These are phyloP conservation scores for Ursus arctos DNA, from an alignment of 2,113 vertebrate species.

Conservation along the genomic window DNA sequence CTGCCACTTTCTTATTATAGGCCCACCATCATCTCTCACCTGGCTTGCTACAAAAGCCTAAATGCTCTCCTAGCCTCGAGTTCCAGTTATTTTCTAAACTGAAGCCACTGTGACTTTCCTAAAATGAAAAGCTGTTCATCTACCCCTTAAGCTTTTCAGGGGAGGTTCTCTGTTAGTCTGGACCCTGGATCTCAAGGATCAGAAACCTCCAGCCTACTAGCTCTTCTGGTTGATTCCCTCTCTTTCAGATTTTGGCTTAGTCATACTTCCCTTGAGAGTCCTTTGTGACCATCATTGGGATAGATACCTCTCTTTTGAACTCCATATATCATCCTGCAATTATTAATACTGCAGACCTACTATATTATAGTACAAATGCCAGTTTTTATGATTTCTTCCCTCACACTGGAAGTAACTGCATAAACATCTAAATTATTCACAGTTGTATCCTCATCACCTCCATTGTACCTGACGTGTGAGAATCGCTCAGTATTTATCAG, in stretches of 20 bases:
- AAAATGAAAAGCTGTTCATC: neutral
- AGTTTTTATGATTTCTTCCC: neutral
- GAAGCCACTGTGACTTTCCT: neutral
- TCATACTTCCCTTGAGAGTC: neutral
- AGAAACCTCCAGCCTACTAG: neutral
- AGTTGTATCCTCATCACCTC: neutral
- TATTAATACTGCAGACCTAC: neutral
- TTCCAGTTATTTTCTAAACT: neutral
- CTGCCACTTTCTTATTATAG: neutral
- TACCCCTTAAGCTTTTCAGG: neutral
- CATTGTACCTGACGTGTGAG: neutral
- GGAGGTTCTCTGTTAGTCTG: neutral
- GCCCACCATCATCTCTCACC: neutral
- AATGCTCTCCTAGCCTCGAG: neutral
- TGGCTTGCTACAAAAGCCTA: conserved; percentile 6
- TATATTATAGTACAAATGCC: neutral
- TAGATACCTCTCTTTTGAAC: neutral
- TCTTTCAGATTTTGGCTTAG: neutral
- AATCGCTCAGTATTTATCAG: neutral
- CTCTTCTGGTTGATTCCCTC: neutral
- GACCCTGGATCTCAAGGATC: neutral
- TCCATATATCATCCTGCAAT: neutral
- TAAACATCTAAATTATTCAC: neutral
- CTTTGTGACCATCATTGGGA: neutral
- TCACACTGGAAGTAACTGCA: neutral